Conservation (phyloP, 2,888 invertebrate species). For the Drosophila falleni region DNA sequence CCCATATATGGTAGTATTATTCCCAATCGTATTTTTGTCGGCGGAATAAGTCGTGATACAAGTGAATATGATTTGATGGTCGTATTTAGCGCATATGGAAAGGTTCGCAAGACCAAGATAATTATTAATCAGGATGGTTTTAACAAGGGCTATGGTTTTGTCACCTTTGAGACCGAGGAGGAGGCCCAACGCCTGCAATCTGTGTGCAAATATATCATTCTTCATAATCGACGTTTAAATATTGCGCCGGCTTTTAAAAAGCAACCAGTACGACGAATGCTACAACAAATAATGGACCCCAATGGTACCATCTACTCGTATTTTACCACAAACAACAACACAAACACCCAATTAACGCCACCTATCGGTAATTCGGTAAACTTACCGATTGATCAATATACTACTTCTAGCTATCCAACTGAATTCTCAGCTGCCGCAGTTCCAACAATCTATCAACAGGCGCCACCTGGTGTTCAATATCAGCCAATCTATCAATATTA, state of each 20-base stretch:
- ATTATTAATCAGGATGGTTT: conserved; percentile 96
- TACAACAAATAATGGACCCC: conserved; percentile 15
- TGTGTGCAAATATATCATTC: conserved; percentile 84
- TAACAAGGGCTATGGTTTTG: conserved; percentile 91
- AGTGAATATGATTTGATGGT: conserved; percentile 95
- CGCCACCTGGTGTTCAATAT: conserved; percentile 15
- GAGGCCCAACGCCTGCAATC: conserved; percentile 90
- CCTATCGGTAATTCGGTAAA: neutral
- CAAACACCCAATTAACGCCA: neutral
- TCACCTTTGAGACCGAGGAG: conserved; percentile 93
- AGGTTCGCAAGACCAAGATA: conserved; percentile 95
- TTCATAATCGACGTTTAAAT: conserved; percentile 39
- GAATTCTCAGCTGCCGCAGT: neutral
- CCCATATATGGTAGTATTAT: conserved; percentile 89
- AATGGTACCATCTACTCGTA: conserved; percentile 19
- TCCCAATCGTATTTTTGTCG: conserved; percentile 97
- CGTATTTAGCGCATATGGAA: conserved; percentile 94
- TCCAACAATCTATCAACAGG: conserved; percentile 25
- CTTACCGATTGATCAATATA: conserved; percentile 16
- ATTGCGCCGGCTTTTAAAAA: conserved; percentile 47
- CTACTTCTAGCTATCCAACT: neutral
- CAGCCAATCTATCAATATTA: conserved; percentile 42
- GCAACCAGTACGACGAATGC: conserved; percentile 8
- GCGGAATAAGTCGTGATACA: conserved; percentile 93
- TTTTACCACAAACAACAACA: neutral